Evolutionary conservation across 2,113 vertebrate species (phyloP).

Genomic region (Triplophysa dalaica): DNA sequence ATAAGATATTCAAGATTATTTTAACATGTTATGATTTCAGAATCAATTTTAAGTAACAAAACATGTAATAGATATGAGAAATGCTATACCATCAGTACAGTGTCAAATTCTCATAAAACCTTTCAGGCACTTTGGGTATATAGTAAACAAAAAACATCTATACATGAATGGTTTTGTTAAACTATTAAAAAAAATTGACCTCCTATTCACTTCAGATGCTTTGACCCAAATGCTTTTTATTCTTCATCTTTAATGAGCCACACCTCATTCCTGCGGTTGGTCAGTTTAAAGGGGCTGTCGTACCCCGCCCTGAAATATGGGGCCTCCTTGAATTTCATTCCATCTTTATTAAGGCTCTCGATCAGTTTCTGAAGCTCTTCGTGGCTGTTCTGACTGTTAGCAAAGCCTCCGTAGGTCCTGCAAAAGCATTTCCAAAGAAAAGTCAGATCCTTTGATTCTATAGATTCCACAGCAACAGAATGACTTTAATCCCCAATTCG

Average conservation of each 20-base stretch:
- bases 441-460: neutral
- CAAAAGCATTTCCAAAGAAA: slow-evolving; percentile 33
- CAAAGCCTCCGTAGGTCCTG: slow-evolving; percentile 76
- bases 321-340: slow-evolving; percentile 69
- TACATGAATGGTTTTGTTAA: neutral
- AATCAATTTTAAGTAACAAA: neutral
- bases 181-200: neutral
- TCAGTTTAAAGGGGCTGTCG: slow-evolving; percentile 77
- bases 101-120: neutral
- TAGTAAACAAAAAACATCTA: neutral
- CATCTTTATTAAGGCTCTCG: slow-evolving; percentile 75
- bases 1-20: neutral
- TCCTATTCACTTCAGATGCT: slow-evolving; percentile 6
- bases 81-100: too few relatives aligned
- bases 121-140: slow-evolving; percentile 21
- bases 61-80: neutral
- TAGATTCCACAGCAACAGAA: neutral
- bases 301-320: slow-evolving; percentile 80
- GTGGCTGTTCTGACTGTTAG: slow-evolving; percentile 72
- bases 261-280: slow-evolving; percentile 78
- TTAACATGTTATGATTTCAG: neutral
- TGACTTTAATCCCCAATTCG: neutral
- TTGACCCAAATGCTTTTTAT: slow-evolving; percentile 14
- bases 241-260: slow-evolving; percentile 71
- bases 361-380: slow-evolving; percentile 77